Evolutionary conservation across 2,113 vertebrate genomes (phyloP).

Genomic region (Archilochus colubris): DNA sequence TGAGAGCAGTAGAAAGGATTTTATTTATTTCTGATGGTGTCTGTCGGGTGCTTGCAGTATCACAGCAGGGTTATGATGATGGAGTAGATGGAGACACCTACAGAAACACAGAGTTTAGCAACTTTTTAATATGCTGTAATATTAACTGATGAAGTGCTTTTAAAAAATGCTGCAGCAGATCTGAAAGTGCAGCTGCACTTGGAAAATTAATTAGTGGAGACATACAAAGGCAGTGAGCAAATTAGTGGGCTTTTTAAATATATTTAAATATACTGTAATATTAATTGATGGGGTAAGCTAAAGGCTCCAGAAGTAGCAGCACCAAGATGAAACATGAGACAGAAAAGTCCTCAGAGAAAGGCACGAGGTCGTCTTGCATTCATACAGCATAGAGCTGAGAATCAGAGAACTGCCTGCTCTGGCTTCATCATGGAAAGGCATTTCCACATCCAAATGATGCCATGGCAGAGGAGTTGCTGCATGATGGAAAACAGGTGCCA

Average conservation of each 20-base stretch:
- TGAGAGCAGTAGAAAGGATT: background rate
- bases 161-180: background rate
- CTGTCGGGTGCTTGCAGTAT: background rate
- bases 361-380: background rate
- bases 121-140: background rate
- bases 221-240: background rate
- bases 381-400: background rate
- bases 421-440: background rate
- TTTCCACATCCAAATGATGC: background rate
- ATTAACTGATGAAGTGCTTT: background rate
- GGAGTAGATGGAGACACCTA: background rate
- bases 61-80: background rate
- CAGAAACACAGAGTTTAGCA: background rate
- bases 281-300: background rate
- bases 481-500: background rate
- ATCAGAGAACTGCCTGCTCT: background rate
- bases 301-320: background rate
- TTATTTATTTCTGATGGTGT: background rate
- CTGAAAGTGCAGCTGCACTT: background rate
- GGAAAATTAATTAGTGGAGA: background rate
- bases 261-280: background rate
- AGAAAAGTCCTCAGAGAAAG: background rate
- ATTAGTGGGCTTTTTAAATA: background rate
- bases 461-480: background rate
- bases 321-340: background rate